Percentiles rank a stretch among this genome's conserved stretches.
Conservation (phyloP, 2,888 invertebrate genomes). For the Penaeus monodon region DNA sequence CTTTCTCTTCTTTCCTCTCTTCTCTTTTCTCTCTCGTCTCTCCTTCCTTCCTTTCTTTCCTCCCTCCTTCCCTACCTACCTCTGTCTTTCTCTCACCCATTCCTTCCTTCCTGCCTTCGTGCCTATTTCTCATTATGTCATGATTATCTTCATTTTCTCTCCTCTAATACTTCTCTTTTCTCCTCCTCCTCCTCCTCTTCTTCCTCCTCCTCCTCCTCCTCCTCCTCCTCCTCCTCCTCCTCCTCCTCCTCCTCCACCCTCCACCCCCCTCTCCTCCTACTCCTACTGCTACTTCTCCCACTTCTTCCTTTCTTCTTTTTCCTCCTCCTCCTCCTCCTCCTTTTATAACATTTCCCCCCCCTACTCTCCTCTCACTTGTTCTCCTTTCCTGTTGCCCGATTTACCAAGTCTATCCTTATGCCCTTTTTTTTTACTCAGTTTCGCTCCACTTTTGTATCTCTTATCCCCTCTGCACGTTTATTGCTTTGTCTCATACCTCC, state of each 20-base stretch:
- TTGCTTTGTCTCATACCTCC: too few relatives aligned
- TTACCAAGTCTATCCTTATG: too few relatives aligned
- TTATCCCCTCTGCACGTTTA: too few relatives aligned
- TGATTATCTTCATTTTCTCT: too few relatives aligned
- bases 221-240: background rate
- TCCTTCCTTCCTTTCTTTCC: slow-evolving; percentile 19
- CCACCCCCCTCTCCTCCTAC: background rate
- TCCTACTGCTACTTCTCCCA: background rate
- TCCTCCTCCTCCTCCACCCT: background rate
- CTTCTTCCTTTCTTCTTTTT: background rate
- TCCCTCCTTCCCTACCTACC: slow-evolving; percentile 10
- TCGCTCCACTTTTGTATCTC: too few relatives aligned
- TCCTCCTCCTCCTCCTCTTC: too few relatives aligned
- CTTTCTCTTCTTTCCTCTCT: background rate
- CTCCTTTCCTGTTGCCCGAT: too few relatives aligned
- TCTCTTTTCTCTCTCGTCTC: slow-evolving; percentile 8
- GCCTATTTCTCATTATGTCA: background rate
- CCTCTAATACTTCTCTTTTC: background rate
- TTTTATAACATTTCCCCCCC: background rate
- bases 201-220: slow-evolving; percentile 2
- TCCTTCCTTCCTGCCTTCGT: background rate
- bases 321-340: too few relatives aligned
- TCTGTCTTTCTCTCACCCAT: background rate
- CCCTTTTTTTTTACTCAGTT: too few relatives aligned
- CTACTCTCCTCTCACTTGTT: too few relatives aligned